These are phyloP conservation scores for Eulemur rufifrons DNA, from an alignment of 2,113 vertebrate genomes.

Conservation along the genomic window DNA sequence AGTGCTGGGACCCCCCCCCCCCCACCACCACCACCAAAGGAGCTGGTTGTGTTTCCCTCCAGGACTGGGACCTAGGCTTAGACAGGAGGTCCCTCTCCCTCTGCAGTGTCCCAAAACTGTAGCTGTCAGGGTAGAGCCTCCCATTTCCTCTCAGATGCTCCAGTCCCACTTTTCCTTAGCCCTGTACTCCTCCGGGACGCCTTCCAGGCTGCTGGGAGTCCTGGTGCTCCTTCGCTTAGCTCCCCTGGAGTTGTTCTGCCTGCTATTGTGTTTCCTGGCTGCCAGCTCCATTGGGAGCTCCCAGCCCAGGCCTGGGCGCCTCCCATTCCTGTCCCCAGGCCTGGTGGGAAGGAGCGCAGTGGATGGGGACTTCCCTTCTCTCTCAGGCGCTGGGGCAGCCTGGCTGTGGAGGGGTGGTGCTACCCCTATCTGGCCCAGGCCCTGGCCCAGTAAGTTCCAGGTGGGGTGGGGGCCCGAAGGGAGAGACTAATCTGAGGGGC, in stretches of 20 bases:
- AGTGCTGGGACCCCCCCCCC: background rate
- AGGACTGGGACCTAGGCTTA: background rate
- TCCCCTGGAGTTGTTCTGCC: constrained; percentile 56
- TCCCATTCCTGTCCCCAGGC: constrained; percentile 62
- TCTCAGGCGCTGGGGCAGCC: constrained; percentile 18
- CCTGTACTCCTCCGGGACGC: constrained; percentile 48
- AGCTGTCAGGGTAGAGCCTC: background rate
- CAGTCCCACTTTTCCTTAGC: background rate
- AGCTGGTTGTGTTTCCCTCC: background rate
- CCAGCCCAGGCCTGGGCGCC: constrained; percentile 46
- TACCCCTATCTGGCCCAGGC: background rate
- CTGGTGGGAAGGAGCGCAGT: background rate
- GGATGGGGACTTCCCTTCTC: constrained; percentile 59
- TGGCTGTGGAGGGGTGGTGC: background rate
- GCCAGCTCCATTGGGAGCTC: constrained; percentile 65
- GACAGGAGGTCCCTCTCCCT: background rate
- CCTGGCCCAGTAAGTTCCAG: constrained; percentile 30
- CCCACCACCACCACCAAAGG: background rate
- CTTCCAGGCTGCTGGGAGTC: constrained; percentile 44
- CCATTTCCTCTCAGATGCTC: background rate
- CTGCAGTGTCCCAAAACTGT: background rate
- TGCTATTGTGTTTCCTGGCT: constrained; percentile 74
- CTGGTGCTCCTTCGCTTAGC: background rate
- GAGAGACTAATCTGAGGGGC: background rate
- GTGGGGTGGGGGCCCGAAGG: background rate